Evolutionary conservation across 2,113 vertebrate species (phyloP), one percentile per base, ranked within the genome.

Genomic region (Sminthopsis crassicaudata): DNA sequence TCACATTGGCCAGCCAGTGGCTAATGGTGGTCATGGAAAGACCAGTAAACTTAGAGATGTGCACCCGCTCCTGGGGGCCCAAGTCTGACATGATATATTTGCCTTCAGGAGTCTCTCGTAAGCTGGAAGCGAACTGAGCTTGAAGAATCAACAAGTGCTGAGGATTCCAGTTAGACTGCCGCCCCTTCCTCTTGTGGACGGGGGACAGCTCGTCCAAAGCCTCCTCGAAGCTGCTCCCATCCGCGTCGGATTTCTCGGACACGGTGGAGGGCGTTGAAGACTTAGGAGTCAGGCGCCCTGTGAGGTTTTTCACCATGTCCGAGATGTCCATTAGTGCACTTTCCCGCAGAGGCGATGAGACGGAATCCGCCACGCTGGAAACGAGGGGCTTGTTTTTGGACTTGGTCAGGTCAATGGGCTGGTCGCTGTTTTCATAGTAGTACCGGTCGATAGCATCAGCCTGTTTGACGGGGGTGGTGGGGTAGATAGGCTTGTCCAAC

Each of bases 1-100:
- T 99, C 95, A 99, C 99, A 97, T 99, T 99, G 98, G 99, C 99
- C 99, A 99, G 99, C 99, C 99, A 99, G 99, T 99, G 99, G 98
- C 99, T 99, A 98, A 99, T 99, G 98, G 99, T 99, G 98, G 99
- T 99, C 99, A 99, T 99, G 96, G 99, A 99, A 94, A 99, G 99
- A 98, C 99, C 99, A 48, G 99, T 99, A 98, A 99, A 99, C 99
- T 99, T 99, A 98, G 99, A 99, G 98, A 99, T 99, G 98, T 99
- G 99, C 97, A 99, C 99, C 95, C 99, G 98, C 98, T 99, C 99
- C 98, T 99, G 99, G 6, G 99, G 99, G 96, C 99, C 99, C 89
- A 99, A 98, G 99, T 99, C 99, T 89, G 98, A 99, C 98, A 99
- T 99, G 95, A 99, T 98, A 96, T 99, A 99, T 98, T 99, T 99